Evolutionary conservation across 2,888 invertebrate species (phyloP).

Genomic region (Pogonocherus hispidulus): DNA sequence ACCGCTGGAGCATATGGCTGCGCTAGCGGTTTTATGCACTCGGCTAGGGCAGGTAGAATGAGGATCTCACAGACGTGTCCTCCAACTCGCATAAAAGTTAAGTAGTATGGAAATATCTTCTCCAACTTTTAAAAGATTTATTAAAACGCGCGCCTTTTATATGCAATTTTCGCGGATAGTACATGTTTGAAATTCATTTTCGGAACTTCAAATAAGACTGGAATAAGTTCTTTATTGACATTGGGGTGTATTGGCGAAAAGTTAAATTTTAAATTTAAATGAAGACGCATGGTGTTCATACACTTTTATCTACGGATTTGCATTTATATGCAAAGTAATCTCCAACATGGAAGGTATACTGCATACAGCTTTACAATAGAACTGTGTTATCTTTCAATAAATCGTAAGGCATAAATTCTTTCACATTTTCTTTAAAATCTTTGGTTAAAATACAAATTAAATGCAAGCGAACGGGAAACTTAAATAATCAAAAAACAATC

Average conservation of each 20-base stretch:
- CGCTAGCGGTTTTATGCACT: conserved; percentile 10
- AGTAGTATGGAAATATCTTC: conserved; percentile 24
- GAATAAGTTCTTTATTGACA: not conserved
- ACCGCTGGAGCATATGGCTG: not conserved
- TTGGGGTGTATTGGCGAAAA: not conserved
- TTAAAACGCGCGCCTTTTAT: conserved; percentile 6
- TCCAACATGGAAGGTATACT: too few species aligned
- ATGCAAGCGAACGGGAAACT: too few species aligned
- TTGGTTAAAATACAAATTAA: too few species aligned
- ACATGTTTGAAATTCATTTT: conserved; percentile 22
- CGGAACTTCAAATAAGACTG: conserved; percentile 4
- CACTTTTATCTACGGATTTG: too few species aligned
- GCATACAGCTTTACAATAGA: too few species aligned
- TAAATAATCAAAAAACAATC: too few species aligned
- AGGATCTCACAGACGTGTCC: not conserved
- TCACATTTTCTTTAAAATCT: too few species aligned
- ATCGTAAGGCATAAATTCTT: too few species aligned
- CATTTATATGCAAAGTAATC: too few species aligned
- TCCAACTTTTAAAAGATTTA: conserved; percentile 16
- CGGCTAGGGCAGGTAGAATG: conserved; percentile 14
- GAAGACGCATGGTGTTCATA: not conserved
- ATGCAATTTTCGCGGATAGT: not conserved
- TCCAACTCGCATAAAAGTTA: conserved; percentile 15
- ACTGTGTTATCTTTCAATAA: too few species aligned
- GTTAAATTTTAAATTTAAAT: conserved; percentile 8